Conservation (phyloP, 2,113 vertebrate genomes). For the pig (Sus scrofa) region DNA sequence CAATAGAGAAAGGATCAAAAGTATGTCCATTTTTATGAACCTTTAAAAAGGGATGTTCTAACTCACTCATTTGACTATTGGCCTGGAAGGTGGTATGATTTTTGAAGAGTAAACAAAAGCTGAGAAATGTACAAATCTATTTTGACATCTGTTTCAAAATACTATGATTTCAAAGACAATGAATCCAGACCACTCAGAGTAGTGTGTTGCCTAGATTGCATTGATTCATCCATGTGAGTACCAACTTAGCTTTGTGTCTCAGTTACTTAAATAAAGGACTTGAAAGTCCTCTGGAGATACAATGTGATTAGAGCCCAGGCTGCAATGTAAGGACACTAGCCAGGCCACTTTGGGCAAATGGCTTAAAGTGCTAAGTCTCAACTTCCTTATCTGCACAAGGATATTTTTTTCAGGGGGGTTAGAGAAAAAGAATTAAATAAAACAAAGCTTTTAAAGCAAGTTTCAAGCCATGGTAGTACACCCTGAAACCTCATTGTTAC, state of each 20-base stretch:
- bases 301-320: background rate
- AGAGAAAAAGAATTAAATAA: constrained; percentile 29
- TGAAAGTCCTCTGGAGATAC: background rate
- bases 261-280: background rate
- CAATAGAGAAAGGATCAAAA: constrained; percentile 75
- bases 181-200: background rate
- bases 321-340: background rate
- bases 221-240: background rate
- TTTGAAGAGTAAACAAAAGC: constrained; percentile 16
- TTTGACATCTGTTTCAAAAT: constrained; percentile 36
- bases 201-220: background rate
- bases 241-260: background rate
- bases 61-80: constrained; percentile 40
- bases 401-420: background rate
- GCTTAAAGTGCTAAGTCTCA: background rate
- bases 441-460: background rate
- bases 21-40: constrained; percentile 64
- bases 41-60: constrained; percentile 31
- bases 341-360: background rate
- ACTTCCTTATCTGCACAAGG: background rate
- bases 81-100: background rate
- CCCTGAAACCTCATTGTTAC: background rate
- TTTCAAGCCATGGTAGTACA: background rate
- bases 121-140: background rate
- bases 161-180: background rate